phyloP scores from a whole-genome alignment of 1,140 invertebrate genomes.

The Danaus plexippus region DNA sequence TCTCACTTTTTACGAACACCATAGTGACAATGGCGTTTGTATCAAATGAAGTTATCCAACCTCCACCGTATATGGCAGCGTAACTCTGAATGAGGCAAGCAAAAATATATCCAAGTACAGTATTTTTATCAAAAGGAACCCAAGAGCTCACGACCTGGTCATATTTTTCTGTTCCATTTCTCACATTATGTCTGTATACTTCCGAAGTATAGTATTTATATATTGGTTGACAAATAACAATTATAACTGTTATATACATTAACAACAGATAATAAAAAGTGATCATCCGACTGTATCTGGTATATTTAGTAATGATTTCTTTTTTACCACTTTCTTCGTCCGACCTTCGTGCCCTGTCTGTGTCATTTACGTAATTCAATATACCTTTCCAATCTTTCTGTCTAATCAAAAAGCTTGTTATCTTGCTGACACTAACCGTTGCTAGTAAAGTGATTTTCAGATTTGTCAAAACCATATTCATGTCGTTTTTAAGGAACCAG shows the following conservation, averaged over 20 bases:
- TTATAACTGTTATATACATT: constrained; percentile 51
- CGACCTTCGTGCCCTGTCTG: constrained; percentile 36
- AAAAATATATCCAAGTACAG: constrained; percentile 27
- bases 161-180: constrained; percentile 35
- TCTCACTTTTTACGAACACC: constrained; percentile 43
- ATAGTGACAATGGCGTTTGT: constrained; percentile 45
- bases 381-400: constrained; percentile 48
- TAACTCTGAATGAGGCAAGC: constrained; percentile 35
- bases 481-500: constrained; percentile 49
- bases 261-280: constrained; percentile 49
- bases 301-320: constrained; percentile 34
- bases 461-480: constrained; percentile 49
- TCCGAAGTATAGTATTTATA: constrained; percentile 38
- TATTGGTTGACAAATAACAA: constrained; percentile 46
- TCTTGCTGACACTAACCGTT: constrained; percentile 48
- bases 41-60: constrained; percentile 50
- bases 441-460: constrained; percentile 56
- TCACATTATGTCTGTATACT: constrained; percentile 40
- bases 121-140: constrained; percentile 47
- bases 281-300: constrained; percentile 50
- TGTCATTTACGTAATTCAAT: constrained; percentile 46
- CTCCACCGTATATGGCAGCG: constrained; percentile 41
- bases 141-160: constrained; percentile 45
- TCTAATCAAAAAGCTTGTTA: constrained; percentile 44
- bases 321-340: constrained; percentile 23